Evolutionary conservation across 2,797 vertebrate genomes (phyloP).

Genomic region (Sardinella longiceps): DNA sequence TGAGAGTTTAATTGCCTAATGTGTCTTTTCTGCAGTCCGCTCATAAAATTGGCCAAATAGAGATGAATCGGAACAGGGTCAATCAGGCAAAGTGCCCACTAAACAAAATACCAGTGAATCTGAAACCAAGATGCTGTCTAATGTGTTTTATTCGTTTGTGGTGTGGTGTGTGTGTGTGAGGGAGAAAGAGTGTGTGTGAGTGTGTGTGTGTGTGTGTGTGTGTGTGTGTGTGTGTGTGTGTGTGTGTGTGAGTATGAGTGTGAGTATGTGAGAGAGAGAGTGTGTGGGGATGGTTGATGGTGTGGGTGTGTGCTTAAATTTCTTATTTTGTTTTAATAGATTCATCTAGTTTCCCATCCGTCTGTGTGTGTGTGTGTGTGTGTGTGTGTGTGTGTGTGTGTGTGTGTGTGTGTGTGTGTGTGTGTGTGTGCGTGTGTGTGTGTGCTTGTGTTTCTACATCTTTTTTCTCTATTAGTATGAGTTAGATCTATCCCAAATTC

Average conservation of each 20-base stretch:
- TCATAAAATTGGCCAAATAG: constrained; percentile 31
- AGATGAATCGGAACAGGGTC: constrained; percentile 36
- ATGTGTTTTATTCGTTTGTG: not conserved
- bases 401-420: no score
- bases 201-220: not conserved
- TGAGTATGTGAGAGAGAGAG: not conserved
- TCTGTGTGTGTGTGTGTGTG: no score
- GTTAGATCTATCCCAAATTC: no score
- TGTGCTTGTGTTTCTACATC: no score
- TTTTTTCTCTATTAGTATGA: no score
- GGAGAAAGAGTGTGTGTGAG: not conserved
- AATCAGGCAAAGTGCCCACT: constrained; percentile 34
- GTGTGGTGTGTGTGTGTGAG: not conserved
- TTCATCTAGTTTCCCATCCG: no score
- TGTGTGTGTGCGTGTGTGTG: not conserved
- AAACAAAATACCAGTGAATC: constrained; percentile 31
- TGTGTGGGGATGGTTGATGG: no score
- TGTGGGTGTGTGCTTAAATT: no score
- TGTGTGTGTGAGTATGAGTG: not conserved
- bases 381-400: no score
- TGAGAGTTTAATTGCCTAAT: constrained; percentile 47
- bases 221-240: not conserved
- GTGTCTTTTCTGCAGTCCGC: constrained; percentile 40
- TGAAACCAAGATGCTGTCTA: not conserved
- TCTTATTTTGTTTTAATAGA: no score